phyloP scores from a whole-genome alignment of 2,113 vertebrate genomes.

The rabbit (Oryctolagus cuniculus) region DNA sequence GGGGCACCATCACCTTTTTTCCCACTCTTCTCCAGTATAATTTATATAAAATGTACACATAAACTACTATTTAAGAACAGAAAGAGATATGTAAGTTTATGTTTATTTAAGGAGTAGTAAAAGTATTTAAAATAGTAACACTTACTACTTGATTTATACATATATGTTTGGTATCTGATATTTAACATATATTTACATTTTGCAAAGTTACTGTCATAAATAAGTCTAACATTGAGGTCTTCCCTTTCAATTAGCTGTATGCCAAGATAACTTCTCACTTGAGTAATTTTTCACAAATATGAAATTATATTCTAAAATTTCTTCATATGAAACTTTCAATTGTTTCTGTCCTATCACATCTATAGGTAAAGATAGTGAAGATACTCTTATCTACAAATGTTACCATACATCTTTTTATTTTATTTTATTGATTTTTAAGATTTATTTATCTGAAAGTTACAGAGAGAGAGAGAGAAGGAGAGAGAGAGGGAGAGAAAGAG shows the following conservation, averaged over 20 bases:
- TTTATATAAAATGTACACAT: neutral
- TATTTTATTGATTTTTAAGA: no score
- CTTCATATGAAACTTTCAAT: neutral
- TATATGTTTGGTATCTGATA: neutral
- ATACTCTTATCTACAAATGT: neutral
- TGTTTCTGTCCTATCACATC: neutral
- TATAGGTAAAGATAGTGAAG: constrained; percentile 7
- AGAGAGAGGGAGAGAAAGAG: no score
- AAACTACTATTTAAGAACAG: neutral
- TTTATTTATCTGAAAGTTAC: no score
- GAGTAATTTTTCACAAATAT: neutral
- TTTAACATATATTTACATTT: neutral
- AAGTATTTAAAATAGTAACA: neutral
- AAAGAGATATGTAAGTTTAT: neutral
- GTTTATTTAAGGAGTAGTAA: neutral
- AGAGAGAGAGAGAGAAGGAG: no score
- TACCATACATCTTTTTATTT: neutral
- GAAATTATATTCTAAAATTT: neutral
- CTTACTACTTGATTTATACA: neutral
- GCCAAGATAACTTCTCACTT: neutral
- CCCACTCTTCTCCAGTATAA: neutral
- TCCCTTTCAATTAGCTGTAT: neutral
- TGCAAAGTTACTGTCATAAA: neutral
- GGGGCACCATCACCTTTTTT: neutral
- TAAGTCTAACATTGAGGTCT: neutral